Conservation (phyloP, 2,797 vertebrate genomes). For the Tachyglossus aculeatus region DNA sequence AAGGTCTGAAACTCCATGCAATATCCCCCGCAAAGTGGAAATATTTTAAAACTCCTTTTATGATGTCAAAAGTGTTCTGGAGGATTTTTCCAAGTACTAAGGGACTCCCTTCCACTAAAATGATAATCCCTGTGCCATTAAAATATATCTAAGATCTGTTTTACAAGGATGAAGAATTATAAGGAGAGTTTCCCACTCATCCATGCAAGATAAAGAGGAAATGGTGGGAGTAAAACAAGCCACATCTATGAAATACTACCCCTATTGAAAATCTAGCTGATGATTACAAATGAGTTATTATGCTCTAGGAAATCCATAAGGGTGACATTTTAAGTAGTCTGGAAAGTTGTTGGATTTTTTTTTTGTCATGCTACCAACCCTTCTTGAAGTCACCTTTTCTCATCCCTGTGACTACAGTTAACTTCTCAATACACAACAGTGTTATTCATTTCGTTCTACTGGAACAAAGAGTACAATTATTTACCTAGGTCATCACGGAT, state of each 20-base stretch:
- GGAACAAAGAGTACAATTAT: no score
- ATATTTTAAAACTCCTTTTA: constrained; percentile 27
- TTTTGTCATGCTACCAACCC: background rate
- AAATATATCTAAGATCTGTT: background rate
- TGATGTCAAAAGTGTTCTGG: background rate
- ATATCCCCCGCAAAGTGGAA: constrained; percentile 42
- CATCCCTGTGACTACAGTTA: background rate
- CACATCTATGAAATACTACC: background rate
- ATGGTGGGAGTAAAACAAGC: constrained; percentile 4
- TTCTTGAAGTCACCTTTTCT: background rate
- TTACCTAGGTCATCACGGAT: no score
- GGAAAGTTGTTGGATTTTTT: background rate
- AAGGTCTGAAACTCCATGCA: background rate
- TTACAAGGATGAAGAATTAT: background rate
- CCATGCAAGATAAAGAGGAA: background rate
- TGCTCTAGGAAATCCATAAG: background rate
- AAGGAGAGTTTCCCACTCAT: background rate
- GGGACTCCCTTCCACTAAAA: background rate
- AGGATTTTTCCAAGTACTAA: constrained; percentile 14
- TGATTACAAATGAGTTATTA: constrained; percentile 15
- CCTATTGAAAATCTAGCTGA: background rate
- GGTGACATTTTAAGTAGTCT: background rate
- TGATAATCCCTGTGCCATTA: background rate
- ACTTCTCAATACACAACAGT: no score
- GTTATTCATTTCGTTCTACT: background rate